Evolutionary conservation across 1,140 invertebrate species (phyloP).

Genomic region (Mylabris phalerata): DNA sequence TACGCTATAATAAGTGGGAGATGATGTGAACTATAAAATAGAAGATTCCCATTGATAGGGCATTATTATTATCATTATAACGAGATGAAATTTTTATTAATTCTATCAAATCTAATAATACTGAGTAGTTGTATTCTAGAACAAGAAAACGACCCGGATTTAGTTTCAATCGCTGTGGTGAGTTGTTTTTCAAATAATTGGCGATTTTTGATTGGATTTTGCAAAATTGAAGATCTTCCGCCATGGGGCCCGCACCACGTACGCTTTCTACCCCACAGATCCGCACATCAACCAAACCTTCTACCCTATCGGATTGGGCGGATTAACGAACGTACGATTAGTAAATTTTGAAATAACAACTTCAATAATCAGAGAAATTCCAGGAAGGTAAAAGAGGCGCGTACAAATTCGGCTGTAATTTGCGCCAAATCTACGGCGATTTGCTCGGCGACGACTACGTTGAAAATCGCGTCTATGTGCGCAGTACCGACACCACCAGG

Average conservation of each 20-base stretch:
- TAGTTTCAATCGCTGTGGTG: too few relatives aligned
- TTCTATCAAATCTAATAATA: too few relatives aligned
- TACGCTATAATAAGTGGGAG: too few relatives aligned
- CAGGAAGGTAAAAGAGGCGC: conserved; percentile 42
- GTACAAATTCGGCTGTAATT: conserved; percentile 39
- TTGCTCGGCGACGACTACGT: conserved; percentile 39
- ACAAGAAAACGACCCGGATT: too few relatives aligned
- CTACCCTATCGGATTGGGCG: conserved; percentile 42
- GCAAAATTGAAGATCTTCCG: conserved; percentile 39
- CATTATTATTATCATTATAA: too few relatives aligned
- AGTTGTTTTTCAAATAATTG: too few relatives aligned
- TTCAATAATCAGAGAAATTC: conserved; percentile 13
- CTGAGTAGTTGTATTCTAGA: too few relatives aligned
- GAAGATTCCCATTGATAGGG: too few relatives aligned
- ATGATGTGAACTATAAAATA: too few relatives aligned
- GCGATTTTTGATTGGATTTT: background rate
- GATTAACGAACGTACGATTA: conserved; percentile 46
- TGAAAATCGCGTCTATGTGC: conserved; percentile 41
- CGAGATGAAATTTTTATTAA: too few relatives aligned
- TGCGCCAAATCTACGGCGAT: conserved; percentile 35
- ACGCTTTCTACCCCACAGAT: conserved; percentile 44
- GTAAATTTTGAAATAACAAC: conserved; percentile 18
- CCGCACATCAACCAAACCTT: conserved; percentile 42
- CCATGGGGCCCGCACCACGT: conserved; percentile 44
- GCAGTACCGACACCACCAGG: conserved; percentile 24